These are phyloP conservation scores for Nasalis larvatus DNA, from an alignment of 2,113 vertebrate genomes.

Conservation along the genomic window DNA sequence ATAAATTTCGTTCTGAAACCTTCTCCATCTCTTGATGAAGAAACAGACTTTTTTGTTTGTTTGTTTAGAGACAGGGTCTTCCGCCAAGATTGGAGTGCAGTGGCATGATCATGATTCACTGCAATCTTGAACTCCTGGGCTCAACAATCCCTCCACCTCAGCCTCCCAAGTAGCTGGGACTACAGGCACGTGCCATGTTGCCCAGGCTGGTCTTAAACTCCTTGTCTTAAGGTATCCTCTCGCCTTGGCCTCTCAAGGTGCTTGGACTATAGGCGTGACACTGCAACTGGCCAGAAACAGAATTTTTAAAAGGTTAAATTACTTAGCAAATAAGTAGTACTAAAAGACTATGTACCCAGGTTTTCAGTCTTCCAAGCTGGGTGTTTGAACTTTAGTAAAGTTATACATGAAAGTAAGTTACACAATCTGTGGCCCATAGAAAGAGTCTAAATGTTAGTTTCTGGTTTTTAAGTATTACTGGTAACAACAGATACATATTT, in stretches of 20 bases:
- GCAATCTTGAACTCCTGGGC: no score
- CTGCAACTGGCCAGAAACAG: no score
- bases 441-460: background rate
- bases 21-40: background rate
- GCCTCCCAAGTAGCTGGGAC: no score
- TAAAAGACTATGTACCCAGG: background rate
- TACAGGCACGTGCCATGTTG: no score
- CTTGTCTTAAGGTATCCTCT: no score
- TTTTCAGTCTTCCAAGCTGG: background rate
- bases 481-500: background rate
- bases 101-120: no score
- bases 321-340: background rate
- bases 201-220: no score
- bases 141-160: no score
- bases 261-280: no score
- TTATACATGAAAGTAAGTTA: background rate
- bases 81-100: no score
- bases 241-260: no score
- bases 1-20: background rate
- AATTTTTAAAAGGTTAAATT: background rate
- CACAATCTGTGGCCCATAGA: background rate
- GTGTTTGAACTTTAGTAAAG: background rate
- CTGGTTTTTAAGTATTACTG: background rate
- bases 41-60: background rate
- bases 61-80: no score